A percentile compares a stretch with the other conserved stretches of the same genome.
Evolutionary conservation across 2,888 invertebrate genomes (phyloP).

Genomic region (Apodemia zela): DNA sequence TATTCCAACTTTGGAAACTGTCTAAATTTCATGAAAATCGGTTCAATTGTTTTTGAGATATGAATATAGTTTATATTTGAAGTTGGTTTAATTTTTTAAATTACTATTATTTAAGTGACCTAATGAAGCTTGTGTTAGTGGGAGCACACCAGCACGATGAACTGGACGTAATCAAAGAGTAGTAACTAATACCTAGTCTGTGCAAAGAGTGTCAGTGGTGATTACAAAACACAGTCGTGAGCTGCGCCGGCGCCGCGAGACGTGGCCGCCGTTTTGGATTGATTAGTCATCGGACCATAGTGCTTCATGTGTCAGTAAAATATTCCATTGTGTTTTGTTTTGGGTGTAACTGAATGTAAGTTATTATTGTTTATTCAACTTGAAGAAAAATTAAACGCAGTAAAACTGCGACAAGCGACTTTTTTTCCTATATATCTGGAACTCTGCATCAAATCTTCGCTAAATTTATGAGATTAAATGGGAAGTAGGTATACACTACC

Average conservation of each 20-base stretch:
- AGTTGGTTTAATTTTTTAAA: too few species aligned
- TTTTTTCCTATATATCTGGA: too few species aligned
- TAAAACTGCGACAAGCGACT: too few species aligned
- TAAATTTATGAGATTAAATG: too few species aligned
- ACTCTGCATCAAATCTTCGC: too few species aligned
- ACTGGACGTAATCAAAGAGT: conserved; percentile 6
- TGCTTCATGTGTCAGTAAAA: background rate
- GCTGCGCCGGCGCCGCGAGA: conserved; percentile 3
- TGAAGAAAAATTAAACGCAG: too few species aligned
- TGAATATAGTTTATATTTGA: too few species aligned
- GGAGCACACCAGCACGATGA: conserved; percentile 1
- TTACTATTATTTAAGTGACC: background rate
- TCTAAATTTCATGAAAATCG: too few species aligned
- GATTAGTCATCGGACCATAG: background rate
- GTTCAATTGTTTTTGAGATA: too few species aligned
- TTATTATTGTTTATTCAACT: background rate
- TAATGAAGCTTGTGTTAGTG: background rate
- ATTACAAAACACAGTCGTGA: conserved; percentile 10
- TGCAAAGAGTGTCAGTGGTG: background rate
- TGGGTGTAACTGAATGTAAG: background rate
- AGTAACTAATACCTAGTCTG: too few species aligned
- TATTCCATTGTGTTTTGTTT: conserved; percentile 2
- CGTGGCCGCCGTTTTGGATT: background rate
- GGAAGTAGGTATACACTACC: too few species aligned
- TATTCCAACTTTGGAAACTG: too few species aligned